Percentiles rank a stretch among this genome's conserved stretches.
phyloP scores from a whole-genome alignment of 2,797 vertebrate genomes.

The Pseudochirops cupreus region DNA sequence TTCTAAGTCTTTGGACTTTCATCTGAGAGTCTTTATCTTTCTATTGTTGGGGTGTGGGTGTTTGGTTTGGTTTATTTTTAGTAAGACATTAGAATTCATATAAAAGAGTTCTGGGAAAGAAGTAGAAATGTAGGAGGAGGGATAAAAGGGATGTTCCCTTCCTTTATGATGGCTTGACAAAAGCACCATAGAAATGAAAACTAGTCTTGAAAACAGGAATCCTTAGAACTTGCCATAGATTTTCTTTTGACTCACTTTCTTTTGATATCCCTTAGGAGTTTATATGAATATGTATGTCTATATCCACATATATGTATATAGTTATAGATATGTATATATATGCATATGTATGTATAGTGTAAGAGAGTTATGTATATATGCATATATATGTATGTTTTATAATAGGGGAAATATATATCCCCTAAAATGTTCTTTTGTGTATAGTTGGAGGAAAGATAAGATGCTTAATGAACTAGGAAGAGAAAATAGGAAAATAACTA shows the following conservation, averaged over 20 bases:
- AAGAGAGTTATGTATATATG: neutral
- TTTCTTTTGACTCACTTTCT: neutral
- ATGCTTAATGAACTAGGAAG: neutral
- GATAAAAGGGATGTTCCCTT: neutral
- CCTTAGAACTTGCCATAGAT: neutral
- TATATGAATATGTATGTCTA: neutral
- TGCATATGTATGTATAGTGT: neutral
- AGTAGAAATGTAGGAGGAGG: neutral
- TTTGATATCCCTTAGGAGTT: neutral
- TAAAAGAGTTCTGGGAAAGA: neutral
- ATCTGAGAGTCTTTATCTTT: neutral
- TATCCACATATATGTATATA: neutral
- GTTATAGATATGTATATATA: neutral
- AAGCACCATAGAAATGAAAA: neutral
- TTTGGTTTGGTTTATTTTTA: neutral
- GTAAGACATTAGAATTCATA: neutral
- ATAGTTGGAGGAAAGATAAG: neutral
- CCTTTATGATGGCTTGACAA: neutral
- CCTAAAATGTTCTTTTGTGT: neutral
- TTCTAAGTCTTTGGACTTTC: neutral
- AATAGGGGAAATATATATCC: neutral
- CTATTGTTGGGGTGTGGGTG: neutral
- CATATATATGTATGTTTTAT: neutral
- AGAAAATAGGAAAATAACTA: neutral
- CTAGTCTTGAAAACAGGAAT: neutral